A percentile compares a stretch with the other conserved stretches of the same genome.
phyloP scores from a whole-genome alignment of 2,888 invertebrate genomes.

The Rambutsinella grinnellia region DNA sequence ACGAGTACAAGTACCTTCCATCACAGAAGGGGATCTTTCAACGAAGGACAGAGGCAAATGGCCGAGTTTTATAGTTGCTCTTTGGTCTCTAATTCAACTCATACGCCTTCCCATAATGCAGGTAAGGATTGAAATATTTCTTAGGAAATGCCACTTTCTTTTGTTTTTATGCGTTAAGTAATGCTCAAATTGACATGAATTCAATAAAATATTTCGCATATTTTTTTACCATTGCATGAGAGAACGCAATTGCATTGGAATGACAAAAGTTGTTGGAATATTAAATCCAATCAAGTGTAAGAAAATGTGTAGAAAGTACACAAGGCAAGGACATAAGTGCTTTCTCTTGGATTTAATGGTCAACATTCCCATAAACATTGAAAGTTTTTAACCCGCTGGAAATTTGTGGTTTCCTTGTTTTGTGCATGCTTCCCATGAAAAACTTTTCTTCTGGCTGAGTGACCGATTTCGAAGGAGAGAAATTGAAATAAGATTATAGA shows the following conservation, averaged over 20 bases:
- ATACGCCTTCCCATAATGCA: constrained; percentile 59
- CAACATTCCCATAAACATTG: constrained; percentile 4
- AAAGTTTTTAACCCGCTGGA: constrained; percentile 12
- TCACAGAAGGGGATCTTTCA: constrained; percentile 34
- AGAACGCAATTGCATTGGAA: not conserved
- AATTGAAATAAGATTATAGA: too few species aligned
- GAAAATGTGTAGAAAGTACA: too few species aligned
- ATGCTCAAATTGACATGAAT: too few species aligned
- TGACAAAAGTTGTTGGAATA: too few species aligned
- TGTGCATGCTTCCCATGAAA: not conserved
- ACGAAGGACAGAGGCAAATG: constrained; percentile 55
- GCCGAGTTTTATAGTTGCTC: constrained; percentile 66
- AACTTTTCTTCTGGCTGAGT: constrained; percentile 16
- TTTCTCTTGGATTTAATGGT: constrained; percentile 22
- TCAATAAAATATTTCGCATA: too few species aligned
- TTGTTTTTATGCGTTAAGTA: too few species aligned
- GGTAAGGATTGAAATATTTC: too few species aligned
- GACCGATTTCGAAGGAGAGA: constrained; percentile 15
- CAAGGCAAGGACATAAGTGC: too few species aligned
- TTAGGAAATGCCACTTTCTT: too few species aligned
- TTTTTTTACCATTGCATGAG: not conserved
- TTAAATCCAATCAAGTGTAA: too few species aligned
- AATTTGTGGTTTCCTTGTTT: constrained; percentile 25
- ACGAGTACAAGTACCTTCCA: constrained; percentile 44
- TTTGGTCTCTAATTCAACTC: constrained; percentile 61